These are phyloP conservation scores for Atherinosoma microstoma DNA, from an alignment of 2,797 vertebrate species.

Conservation along the genomic window DNA sequence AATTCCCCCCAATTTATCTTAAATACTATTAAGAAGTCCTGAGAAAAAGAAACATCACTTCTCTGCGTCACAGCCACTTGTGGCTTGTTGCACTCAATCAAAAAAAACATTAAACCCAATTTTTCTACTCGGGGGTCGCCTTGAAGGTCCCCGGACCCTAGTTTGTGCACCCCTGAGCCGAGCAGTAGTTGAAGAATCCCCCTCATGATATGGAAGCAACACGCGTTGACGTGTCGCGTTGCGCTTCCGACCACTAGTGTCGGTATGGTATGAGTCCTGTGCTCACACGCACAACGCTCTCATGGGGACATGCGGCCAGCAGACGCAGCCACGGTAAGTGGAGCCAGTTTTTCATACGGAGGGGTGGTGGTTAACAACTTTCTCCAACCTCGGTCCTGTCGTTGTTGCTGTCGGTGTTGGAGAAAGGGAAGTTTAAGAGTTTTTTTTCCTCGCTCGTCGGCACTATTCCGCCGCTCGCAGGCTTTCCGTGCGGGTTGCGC, in stretches of 20 bases:
- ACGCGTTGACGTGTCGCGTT: constrained; percentile 75
- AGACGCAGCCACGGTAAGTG: constrained; percentile 74
- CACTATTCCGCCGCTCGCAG: constrained; percentile 32
- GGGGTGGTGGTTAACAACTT: constrained; percentile 32
- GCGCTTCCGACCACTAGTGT: constrained; percentile 70
- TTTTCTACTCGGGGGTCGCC: neutral
- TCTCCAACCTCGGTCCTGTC: constrained; percentile 1
- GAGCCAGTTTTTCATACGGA: constrained; percentile 45
- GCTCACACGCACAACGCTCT: constrained; percentile 53
- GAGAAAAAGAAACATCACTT: neutral
- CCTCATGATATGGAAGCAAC: constrained; percentile 69
- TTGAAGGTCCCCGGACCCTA: constrained; percentile 51
- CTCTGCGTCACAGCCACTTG: constrained; percentile 31
- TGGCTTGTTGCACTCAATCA: constrained; percentile 8
- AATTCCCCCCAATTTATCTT: too few species aligned
- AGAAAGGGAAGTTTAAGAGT: constrained; percentile 47
- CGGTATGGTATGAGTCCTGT: constrained; percentile 66
- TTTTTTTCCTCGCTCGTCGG: constrained; percentile 43
- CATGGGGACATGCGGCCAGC: constrained; percentile 73
- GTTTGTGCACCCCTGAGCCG: constrained; percentile 47
- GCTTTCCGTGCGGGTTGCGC: constrained; percentile 63
- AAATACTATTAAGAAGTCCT: neutral
- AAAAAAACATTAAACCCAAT: neutral
- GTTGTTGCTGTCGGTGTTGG: constrained; percentile 12
- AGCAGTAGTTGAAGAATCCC: constrained; percentile 61